Base-by-base conservation (phyloP, 2,888 invertebrate species). In the Apodemia mormo region DNA sequence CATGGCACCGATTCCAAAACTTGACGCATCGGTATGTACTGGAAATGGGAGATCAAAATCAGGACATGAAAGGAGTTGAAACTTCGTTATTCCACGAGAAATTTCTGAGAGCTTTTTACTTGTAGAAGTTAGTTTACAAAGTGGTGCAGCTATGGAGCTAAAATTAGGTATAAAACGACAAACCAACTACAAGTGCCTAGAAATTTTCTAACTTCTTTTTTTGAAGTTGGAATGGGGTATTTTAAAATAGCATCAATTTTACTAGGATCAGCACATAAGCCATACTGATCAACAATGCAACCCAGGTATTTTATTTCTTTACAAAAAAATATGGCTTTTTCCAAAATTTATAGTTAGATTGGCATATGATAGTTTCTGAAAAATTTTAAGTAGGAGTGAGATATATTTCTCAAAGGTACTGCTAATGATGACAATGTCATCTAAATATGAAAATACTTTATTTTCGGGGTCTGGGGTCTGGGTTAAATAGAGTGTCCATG, bases 241-340 rank as follows among this genome's bases (percentile, higher is more conserved):
- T 54, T 22, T 8, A 54, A 8, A 22, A 54, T 54, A 22, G 54
- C 54, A 2, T 22, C n/a, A 54, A 78, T 75, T 54, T 81, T 79
- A 9, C 72, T 76, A 6, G 79, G 79, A 45, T 81, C 78, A 0
- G 78, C 74, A 7, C 73, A 75, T 1, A 81, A 61, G 3, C 81
- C 79, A 0, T 74, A 45, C 2, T 52, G 29, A 70, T 81, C 79
- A 0, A 89, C 79, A 6, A 78, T 45, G 52, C 77, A 78, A 1
- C 77, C 78, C n/a, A 70, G 56, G 29, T 73, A 73, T 29, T 71
- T 71, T 1, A 80, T 52, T 37, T 73, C 74, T 37, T 49, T 75
- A 76, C 37, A 68, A 68, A 78, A 78, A 68, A 79, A 78, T 29
- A n/a, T 73, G 65, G 66, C 72, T 68, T 70, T 78, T 79, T 58